phyloP scores from a whole-genome alignment of 2,888 invertebrate genomes.

The Microchrysa polita region DNA sequence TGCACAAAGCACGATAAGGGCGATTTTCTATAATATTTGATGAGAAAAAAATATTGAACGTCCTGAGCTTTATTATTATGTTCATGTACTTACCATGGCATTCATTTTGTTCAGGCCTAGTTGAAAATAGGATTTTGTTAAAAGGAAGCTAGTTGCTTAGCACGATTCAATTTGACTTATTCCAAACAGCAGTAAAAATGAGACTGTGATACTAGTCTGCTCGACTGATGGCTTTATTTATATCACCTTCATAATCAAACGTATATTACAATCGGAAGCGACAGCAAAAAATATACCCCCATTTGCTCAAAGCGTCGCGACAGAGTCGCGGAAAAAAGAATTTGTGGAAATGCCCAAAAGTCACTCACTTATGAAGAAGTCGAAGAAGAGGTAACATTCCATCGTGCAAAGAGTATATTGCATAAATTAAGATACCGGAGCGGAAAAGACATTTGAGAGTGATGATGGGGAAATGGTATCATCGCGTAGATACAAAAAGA shows the following conservation, averaged over 20 bases:
- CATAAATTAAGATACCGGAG: not conserved
- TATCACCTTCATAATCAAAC: conserved; percentile 44
- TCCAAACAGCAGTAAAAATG: conserved; percentile 28
- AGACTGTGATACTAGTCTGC: conserved; percentile 41
- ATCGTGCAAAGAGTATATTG: not conserved
- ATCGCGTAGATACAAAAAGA: not conserved
- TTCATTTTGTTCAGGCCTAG: conserved; percentile 50
- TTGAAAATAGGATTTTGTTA: conserved; percentile 33
- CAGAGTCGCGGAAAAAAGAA: conserved; percentile 6
- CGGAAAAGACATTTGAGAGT: conserved; percentile 4
- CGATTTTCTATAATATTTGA: conserved; percentile 46
- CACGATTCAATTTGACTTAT: conserved; percentile 9
- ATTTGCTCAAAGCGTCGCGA: conserved; percentile 17
- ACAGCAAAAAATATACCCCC: conserved; percentile 1
- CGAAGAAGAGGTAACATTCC: not conserved
- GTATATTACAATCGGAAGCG: conserved; percentile 19
- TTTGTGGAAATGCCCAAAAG: conserved; percentile 20
- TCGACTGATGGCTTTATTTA: conserved; percentile 47
- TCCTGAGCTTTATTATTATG: not conserved
- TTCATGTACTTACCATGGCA: conserved; percentile 49
- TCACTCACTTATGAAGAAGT: not conserved
- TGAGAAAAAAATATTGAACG: not conserved
- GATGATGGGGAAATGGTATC: conserved; percentile 35
- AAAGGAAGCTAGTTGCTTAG: conserved; percentile 33
- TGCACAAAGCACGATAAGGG: conserved; percentile 42